Percentiles rank a stretch among this genome's conserved stretches.
Evolutionary conservation across 2,888 invertebrate genomes (phyloP).

Genomic region (Drosophila phalerata): DNA sequence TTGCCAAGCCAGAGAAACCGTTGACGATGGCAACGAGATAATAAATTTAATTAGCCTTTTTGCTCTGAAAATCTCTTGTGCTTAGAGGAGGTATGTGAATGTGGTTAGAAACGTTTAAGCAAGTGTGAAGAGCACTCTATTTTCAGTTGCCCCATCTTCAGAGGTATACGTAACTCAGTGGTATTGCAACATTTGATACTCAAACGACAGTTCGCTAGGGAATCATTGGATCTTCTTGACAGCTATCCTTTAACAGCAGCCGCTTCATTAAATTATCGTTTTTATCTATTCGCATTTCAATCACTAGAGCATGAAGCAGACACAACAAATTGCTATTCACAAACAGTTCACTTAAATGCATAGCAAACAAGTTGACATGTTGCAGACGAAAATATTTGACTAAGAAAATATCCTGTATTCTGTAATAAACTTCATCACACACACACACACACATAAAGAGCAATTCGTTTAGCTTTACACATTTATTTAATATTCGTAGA

Average conservation of each 20-base stretch:
- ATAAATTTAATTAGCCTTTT: constrained; percentile 36
- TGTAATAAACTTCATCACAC: neutral
- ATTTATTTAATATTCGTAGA: too few relatives aligned
- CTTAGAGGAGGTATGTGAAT: neutral
- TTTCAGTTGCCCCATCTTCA: neutral
- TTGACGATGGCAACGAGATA: constrained; percentile 8
- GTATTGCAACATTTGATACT: constrained; percentile 19
- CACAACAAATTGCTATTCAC: constrained; percentile 13
- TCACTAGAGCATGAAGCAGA: constrained; percentile 1
- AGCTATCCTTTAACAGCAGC: neutral
- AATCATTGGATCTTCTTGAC: neutral
- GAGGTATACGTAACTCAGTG: too few relatives aligned
- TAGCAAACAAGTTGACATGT: neutral
- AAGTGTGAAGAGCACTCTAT: neutral
- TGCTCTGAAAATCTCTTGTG: neutral
- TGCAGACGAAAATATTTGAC: neutral
- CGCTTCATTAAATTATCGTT: neutral
- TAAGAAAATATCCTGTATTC: neutral
- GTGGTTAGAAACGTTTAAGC: neutral
- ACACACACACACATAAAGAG: too few relatives aligned
- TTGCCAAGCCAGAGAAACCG: constrained; percentile 6
- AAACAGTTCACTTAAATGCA: constrained; percentile 5
- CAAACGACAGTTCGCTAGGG: neutral
- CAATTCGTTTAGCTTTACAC: too few relatives aligned
- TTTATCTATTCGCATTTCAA: constrained; percentile 1